These are phyloP conservation scores for Calliphora vomitoria DNA, from an alignment of 2,888 invertebrate genomes.

Conservation along the genomic window DNA sequence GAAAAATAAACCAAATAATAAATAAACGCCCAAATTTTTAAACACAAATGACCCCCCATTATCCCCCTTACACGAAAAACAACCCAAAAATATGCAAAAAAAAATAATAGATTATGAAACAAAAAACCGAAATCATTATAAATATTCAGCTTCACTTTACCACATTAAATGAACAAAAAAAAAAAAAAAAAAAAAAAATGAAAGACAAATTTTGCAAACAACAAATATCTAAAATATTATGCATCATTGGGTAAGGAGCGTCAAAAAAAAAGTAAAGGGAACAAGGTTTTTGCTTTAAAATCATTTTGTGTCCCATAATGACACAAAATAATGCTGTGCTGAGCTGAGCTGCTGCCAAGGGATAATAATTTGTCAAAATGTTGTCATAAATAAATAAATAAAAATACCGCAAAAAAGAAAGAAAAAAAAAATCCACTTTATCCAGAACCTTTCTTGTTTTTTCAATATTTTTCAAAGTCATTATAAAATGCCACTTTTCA, in stretches of 20 bases:
- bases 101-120: not conserved
- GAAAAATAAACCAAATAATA: not conserved
- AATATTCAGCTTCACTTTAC: not conserved
- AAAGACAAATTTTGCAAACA: constrained; percentile 1
- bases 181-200: not conserved
- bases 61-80: not conserved
- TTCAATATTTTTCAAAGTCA: not conserved
- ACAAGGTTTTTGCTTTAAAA: not conserved
- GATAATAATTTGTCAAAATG: constrained; percentile 43
- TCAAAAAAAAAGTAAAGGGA: not conserved
- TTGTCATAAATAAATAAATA: constrained; percentile 18
- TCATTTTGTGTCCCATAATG: not conserved
- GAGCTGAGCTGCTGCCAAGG: not conserved
- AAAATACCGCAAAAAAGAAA: not conserved
- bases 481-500: constrained; percentile 48
- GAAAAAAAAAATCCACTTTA: not conserved
- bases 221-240: constrained; percentile 11
- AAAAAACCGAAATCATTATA: not conserved
- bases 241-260: constrained; percentile 28
- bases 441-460: not conserved
- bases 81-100: not conserved
- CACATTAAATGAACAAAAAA: not conserved
- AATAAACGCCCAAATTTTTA: not conserved
- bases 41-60: not conserved
- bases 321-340: not conserved